Evolutionary conservation across 2,113 vertebrate species (phyloP).

Genomic region (Pelvicachromis taeniatus): DNA sequence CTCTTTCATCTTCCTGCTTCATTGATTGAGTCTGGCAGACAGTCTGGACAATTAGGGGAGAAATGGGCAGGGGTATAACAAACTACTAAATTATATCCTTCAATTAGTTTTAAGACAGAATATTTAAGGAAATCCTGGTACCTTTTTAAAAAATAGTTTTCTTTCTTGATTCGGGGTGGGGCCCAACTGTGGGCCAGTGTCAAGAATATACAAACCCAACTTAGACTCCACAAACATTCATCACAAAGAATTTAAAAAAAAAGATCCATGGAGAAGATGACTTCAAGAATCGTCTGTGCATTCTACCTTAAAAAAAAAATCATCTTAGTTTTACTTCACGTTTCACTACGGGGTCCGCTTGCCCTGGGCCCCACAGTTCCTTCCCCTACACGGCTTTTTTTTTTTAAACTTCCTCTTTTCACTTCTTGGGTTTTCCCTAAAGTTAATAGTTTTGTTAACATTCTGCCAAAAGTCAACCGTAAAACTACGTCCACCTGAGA

Average conservation of each 20-base stretch:
- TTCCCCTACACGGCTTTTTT: fast-evolving
- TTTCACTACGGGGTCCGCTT: not conserved
- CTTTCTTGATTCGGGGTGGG: fast-evolving
- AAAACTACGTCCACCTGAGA: not conserved
- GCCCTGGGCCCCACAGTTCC: not conserved
- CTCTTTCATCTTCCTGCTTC: not conserved
- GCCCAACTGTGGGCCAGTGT: not conserved
- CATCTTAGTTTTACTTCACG: not conserved
- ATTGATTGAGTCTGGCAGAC: not conserved
- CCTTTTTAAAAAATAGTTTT: not conserved
- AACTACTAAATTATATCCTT: not conserved
- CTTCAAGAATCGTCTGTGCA: fast-evolving
- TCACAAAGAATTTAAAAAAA: not conserved
- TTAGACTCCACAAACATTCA: not conserved
- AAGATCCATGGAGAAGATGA: not conserved
- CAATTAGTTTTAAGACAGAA: not conserved
- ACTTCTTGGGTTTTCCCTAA: not conserved
- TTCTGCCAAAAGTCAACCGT: not conserved
- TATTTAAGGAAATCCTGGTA: not conserved
- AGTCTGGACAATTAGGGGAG: not conserved
- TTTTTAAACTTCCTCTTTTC: not conserved
- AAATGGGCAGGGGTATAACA: not conserved
- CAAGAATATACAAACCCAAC: fast-evolving
- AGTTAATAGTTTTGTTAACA: not conserved
- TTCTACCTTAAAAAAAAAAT: not conserved